Conservation (phyloP, 2,797 vertebrate species). For the Helicolenus hilgendorfi region DNA sequence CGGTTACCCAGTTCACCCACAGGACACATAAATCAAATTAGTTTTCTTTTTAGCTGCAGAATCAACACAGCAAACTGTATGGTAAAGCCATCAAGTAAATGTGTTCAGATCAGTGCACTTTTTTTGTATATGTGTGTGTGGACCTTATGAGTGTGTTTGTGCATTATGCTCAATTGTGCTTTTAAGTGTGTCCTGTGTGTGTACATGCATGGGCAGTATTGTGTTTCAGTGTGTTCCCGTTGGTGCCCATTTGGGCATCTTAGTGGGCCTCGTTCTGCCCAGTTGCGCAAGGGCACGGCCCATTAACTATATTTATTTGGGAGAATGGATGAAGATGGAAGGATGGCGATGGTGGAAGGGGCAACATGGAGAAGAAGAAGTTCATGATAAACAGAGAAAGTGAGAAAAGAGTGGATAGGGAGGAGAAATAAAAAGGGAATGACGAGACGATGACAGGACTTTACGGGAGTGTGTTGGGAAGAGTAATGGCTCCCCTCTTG, state of each 20-base stretch:
- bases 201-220: background rate
- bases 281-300: conserved; percentile 50
- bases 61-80: background rate
- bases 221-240: background rate
- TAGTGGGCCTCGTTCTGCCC: conserved; percentile 45
- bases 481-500: conserved; percentile 29
- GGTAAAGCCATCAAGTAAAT: background rate
- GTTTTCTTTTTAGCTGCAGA: conserved; percentile 32
- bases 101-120: background rate
- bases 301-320: conserved; percentile 77
- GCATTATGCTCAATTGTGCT: background rate
- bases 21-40: conserved; percentile 61
- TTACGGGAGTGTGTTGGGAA: background rate
- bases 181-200: background rate
- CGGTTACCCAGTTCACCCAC: conserved; percentile 57
- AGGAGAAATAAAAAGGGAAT: background rate
- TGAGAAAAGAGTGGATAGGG: background rate
- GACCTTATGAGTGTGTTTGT: background rate
- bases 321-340: conserved; percentile 55
- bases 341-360: conserved; percentile 19
- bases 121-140: background rate
- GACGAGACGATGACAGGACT: conserved; percentile 17
- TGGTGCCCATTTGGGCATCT: conserved; percentile 46
- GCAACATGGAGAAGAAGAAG: background rate
- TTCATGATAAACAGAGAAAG: background rate